Base-by-base conservation (phyloP, 2,113 vertebrate species). In the Cervus canadensis region DNA sequence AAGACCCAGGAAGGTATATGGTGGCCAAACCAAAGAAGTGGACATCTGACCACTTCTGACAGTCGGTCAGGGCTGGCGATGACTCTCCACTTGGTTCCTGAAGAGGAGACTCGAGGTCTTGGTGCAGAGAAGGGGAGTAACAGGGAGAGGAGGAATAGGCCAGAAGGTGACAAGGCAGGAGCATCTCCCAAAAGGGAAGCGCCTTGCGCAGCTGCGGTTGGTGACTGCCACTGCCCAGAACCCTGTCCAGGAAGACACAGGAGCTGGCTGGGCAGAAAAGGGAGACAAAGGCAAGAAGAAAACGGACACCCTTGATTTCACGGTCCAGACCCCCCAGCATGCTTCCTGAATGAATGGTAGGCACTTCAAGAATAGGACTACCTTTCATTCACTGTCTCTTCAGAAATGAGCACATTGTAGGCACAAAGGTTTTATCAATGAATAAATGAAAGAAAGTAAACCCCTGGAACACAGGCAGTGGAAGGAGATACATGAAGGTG, bases 31-130 rank as follows among this genome's bases (percentile, higher is more conserved):
- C 59, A 57, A 10, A 7, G 82, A 28, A 26, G 25, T 6, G 19
- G 30, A 25, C 6, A 26, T 59, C 23, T 1, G 7, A 2, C 28
- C 8, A 25, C 56, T 45, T 21, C 33, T 13, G n/a, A 83, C 7
- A 56, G 17, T 30, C 28, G 6, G 19, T 43, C 30, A 23, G 36
- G 28, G 21, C n/a, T 3, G 19, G 12, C 1, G 4, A 25, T 0
- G 71, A 54, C 10, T 45, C 25, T 3, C 8, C 2, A 3, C 7
- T 28, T 60, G 30, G 78, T 78, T 54, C 93, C 43, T 30, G 71
- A 36, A 56, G 14, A 67, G 36, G 28, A 95, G 97, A 56, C 82
- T 78, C 26, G 81, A 81, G 79, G 91, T 91, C 91, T 91, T 97
- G 87, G 94, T 76, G 71, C 36, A 16, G 16, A 48, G 23, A 11